Evolutionary conservation across 23 tunicate genomes (phyloP).

Genomic region (Styela clava): DNA sequence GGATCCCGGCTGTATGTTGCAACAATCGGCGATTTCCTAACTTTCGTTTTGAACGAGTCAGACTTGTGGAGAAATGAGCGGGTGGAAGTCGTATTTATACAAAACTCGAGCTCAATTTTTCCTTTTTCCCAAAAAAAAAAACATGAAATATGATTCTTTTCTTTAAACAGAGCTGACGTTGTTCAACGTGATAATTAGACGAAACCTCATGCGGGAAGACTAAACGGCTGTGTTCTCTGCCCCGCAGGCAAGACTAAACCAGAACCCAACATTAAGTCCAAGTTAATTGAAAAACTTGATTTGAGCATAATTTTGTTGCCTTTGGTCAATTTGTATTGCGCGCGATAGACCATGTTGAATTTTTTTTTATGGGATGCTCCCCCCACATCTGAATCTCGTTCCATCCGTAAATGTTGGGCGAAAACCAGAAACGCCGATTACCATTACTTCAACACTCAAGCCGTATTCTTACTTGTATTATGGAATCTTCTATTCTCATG

Average conservation of each 20-base stretch:
- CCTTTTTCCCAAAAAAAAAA: neutral
- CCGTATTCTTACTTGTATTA: too few species aligned
- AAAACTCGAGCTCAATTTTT: neutral
- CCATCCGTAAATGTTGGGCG: too few species aligned
- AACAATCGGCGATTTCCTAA: neutral
- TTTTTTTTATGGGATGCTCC: too few species aligned
- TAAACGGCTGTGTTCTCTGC: neutral
- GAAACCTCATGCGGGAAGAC: neutral
- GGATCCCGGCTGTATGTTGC: neutral
- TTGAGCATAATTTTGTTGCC: too few species aligned
- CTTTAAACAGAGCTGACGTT: neutral
- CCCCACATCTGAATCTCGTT: too few species aligned
- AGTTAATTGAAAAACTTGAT: too few species aligned
- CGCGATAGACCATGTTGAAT: too few species aligned
- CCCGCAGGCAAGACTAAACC: neutral
- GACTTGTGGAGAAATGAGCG: neutral
- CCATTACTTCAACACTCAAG: too few species aligned
- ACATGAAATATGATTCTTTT: neutral
- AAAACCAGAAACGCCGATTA: too few species aligned
- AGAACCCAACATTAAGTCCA: neutral
- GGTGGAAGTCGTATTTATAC: neutral
- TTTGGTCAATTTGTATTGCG: too few species aligned
- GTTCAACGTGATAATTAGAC: neutral
- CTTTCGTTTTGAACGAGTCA: neutral
- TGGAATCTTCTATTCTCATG: too few species aligned